Conservation (phyloP, 2,888 invertebrate species). For the Melikaiella ostensackeni region DNA sequence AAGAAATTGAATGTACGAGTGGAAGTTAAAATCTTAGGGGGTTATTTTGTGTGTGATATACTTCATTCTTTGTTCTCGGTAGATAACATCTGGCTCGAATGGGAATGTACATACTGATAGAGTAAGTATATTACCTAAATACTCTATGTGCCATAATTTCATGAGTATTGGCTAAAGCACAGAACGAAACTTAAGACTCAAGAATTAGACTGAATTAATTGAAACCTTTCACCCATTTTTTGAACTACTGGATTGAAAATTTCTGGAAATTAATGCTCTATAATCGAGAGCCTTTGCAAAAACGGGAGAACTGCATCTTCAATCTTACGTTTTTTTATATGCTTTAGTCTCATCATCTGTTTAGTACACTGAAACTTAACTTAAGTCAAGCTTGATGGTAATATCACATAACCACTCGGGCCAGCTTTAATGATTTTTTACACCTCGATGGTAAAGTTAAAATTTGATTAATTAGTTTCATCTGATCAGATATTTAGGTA, state of each 20-base stretch:
- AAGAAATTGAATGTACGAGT: slow-evolving; percentile 33
- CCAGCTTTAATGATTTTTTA: slow-evolving; percentile 59
- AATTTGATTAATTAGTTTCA: slow-evolving; percentile 12
- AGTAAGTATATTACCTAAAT: slow-evolving; percentile 73
- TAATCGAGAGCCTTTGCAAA: slow-evolving; percentile 29
- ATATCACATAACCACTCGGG: slow-evolving; percentile 67
- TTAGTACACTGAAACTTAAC: slow-evolving; percentile 38
- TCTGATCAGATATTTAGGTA: slow-evolving; percentile 10
- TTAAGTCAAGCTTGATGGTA: slow-evolving; percentile 40
- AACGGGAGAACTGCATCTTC: slow-evolving; percentile 14
- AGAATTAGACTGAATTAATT: slow-evolving; percentile 46
- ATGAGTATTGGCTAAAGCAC: slow-evolving; percentile 57
- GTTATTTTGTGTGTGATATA: slow-evolving; percentile 66
- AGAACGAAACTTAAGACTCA: slow-evolving; percentile 35
- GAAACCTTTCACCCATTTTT: slow-evolving; percentile 50
- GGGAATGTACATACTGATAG: slow-evolving; percentile 75
- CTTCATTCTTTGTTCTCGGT: slow-evolving; percentile 71
- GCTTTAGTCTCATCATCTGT: slow-evolving; percentile 39
- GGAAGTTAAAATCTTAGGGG: slow-evolving; percentile 50
- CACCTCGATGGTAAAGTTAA: slow-evolving; percentile 52
- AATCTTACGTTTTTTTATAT: slow-evolving; percentile 39
- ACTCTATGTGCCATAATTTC: slow-evolving; percentile 71
- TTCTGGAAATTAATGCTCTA: neutral
- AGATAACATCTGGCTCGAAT: slow-evolving; percentile 75
- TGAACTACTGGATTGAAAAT: neutral